Conservation (phyloP, 2,113 vertebrate genomes). For the Anser brachyrhynchus region DNA sequence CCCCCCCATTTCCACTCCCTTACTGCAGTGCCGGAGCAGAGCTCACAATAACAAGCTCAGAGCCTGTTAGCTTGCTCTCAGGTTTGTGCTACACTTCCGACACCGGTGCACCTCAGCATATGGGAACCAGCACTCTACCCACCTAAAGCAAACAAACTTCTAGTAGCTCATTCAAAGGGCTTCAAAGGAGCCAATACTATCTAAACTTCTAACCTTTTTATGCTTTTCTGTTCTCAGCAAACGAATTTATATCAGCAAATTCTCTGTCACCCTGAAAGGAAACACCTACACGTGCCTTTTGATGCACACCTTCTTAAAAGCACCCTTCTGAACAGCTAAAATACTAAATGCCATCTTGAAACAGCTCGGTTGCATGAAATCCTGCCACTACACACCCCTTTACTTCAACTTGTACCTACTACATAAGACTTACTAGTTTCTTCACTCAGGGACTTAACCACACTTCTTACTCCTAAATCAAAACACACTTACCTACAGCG, state of each 20-base stretch:
- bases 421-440: background rate
- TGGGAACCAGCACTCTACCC: background rate
- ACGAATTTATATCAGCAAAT: background rate
- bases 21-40: rapidly evolving
- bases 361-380: background rate
- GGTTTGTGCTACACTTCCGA: background rate
- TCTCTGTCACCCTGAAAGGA: background rate
- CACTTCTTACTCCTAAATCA: no score
- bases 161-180: background rate
- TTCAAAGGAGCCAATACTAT: background rate
- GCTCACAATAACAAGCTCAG: rapidly evolving
- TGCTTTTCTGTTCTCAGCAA: background rate
- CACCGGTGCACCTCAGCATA: background rate
- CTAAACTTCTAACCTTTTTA: background rate
- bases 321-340: background rate
- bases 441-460: background rate
- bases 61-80: background rate
- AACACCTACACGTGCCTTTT: background rate
- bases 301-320: background rate
- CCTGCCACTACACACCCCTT: rapidly evolving
- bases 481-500: conserved; percentile 80
- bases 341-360: background rate
- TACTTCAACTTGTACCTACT: background rate
- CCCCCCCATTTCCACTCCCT: background rate
- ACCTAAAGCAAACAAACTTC: background rate